Evolutionary conservation across 1,140 invertebrate species (phyloP).

Genomic region (Calephelis virginiensis): DNA sequence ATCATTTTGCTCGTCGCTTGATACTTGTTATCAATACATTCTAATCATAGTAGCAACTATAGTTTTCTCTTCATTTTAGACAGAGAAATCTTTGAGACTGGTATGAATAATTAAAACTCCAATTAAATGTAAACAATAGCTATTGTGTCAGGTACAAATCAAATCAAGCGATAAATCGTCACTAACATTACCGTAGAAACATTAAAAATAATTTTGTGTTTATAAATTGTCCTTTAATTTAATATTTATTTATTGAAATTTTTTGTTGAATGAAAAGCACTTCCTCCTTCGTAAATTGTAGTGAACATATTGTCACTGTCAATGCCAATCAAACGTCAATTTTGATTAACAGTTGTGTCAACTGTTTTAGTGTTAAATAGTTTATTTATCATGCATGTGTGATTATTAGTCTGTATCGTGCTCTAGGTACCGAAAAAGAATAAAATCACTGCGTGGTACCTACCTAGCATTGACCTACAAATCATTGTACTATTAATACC

Average conservation of each 20-base stretch:
- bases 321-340: background rate
- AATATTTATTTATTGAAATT: conserved; percentile 24
- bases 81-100: conserved; percentile 35
- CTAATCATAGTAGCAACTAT: conserved; percentile 23
- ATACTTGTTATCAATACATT: conserved; percentile 46
- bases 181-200: background rate
- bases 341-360: background rate
- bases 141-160: background rate
- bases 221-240: background rate
- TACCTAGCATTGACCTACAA: too few species aligned
- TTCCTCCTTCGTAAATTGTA: conserved; percentile 5
- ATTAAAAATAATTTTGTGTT: background rate
- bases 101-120: background rate
- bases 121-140: background rate
- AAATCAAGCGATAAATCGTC: too few species aligned
- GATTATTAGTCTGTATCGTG: too few species aligned
- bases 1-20: conserved; percentile 53
- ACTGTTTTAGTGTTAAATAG: background rate
- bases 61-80: conserved; percentile 32
- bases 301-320: background rate
- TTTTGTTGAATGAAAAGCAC: conserved; percentile 3
- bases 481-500: too few species aligned
- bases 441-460: too few species aligned
- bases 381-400: too few species aligned
- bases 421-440: too few species aligned